Base-by-base conservation (phyloP, 2,888 invertebrate genomes). In the Choristoneura rosaceana region DNA sequence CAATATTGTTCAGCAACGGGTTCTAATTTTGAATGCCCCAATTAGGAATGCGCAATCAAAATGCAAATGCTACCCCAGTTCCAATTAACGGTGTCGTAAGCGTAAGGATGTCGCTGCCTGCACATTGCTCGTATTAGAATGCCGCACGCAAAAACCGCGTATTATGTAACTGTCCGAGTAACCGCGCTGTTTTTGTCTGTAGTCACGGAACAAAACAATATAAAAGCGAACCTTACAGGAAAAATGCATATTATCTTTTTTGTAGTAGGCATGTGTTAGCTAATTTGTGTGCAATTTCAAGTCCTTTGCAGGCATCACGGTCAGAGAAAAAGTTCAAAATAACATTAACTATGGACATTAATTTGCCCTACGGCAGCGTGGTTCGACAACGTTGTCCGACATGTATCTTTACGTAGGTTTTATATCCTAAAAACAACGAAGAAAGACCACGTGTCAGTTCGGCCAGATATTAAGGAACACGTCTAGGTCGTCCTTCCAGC, bases 11-110 rank as follows among this genome's bases (percentile, higher is more conserved):
- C 47, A 41, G n/a, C 34, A 33, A 15, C n/a, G 34, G 15, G 33
- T 59, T 41, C 43, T 55, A 47, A 52, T 38, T 55, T 63, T 15
- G 43, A 34, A 15, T 62, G 45, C 5, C 52, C 62, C 65, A 43
- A 58, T 66, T 67, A 55, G 45, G 62, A 62, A 58, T 50, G 43
- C 58, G 34, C 52, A 67, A 68, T 68, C 43, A 74, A 73, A 71
- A 69, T 73, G 74, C 71, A 67, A 74, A 74, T 71, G 50, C 43
- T 65, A 71, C 74, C 76, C 75, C 70, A 71, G 64, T 71, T 65
- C 70, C 68, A 71, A 60, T 75, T 74, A 61, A 50, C 45, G 43
- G 15, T 65, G 50, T 47, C 60, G 69, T 69, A 62, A 73, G 58
- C 59, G 61, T 63, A 71, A 67, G 71, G 71, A 71, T 71, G 68